Base-by-base conservation (phyloP, 2,888 invertebrate species). In the Epiblema foenella region DNA sequence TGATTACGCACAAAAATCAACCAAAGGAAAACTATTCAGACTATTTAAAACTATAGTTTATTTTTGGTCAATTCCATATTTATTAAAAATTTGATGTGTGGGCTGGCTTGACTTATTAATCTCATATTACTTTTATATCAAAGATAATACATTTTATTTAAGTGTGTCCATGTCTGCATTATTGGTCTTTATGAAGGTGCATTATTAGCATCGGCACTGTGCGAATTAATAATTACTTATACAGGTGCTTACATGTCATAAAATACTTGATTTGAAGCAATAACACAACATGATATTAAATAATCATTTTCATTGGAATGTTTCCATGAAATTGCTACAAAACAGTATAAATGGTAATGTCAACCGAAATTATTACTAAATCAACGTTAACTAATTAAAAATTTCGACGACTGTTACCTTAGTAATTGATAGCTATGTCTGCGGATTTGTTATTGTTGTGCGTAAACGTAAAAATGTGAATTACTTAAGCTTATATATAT, bases 1-100 rank as follows among this genome's bases (percentile, higher is more conserved):
- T 17, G 20, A 46, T 60, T 59, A 54, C 70, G 65, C 70, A 70
- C 59, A 65, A 70, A 58, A 51, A 51, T 58, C 24, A 46, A 15
- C 3, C 20, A 9, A 20, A 15, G 24, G 5, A 17, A 49, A 10
- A 20, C 0, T 3, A 20, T 2, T 58, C 0, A 17, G 12, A 46
- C 5, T 4, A 2, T 2, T 2, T 58, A 1, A 17, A 18, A 46
- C 5, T 4, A 2, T 2, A 46, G 10, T 15, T 12, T 52, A 2
- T 37, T 37, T n/a, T 33, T 52, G 10, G 5, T 46, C n/a, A 7
- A n/a, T 46, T 7, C n/a, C 46, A n/a, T n/a, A n/a, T n/a, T n/a
- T n/a, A n/a, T n/a, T 5, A 46, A 46, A 0, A 46, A 46, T 12
- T 46, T 46, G 7, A 4, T 46, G 1, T 46, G n/a, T 8, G 7